A percentile compares a stretch with the other conserved stretches of the same genome.
Conservation (phyloP, 2,797 vertebrate genomes). For the Diplodus sargus region DNA sequence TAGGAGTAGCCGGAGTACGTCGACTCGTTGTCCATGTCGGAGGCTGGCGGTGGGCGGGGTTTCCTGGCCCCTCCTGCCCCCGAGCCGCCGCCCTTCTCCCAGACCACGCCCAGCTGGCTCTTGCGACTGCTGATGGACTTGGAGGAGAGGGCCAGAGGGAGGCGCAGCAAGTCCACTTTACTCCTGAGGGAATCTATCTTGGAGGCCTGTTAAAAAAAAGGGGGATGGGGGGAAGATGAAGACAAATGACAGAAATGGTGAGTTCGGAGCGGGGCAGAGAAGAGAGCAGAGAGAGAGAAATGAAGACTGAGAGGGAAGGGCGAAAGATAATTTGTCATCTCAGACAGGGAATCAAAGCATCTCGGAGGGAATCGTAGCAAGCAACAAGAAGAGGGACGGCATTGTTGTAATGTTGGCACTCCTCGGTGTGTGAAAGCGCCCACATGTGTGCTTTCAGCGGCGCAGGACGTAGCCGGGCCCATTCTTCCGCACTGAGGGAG, state of each 20-base stretch:
- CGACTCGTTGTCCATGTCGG: conserved; percentile 94
- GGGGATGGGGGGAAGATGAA: not conserved
- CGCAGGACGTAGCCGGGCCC: conserved; percentile 19
- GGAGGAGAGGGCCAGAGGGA: conserved; percentile 90
- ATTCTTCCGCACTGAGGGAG: conserved; percentile 47
- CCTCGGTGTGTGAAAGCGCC: conserved; percentile 26
- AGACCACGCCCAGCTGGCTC: conserved; percentile 88
- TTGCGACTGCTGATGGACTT: conserved; percentile 84
- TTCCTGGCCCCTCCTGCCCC: conserved; percentile 72
- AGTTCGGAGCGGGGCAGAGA: not conserved
- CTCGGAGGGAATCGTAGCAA: conserved; percentile 40
- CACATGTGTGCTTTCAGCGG: conserved; percentile 32
- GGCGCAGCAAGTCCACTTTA: conserved; percentile 94
- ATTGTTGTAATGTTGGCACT: conserved; percentile 61
- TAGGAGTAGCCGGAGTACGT: conserved; percentile 93
- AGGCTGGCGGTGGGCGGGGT: conserved; percentile 76
- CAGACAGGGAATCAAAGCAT: conserved; percentile 41
- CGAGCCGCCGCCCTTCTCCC: conserved; percentile 72
- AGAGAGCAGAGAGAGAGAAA: conserved; percentile 13
- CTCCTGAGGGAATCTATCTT: conserved; percentile 99
- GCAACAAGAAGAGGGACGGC: conserved; percentile 54
- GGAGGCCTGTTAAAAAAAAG: conserved; percentile 78
- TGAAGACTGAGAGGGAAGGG: conserved; percentile 14
- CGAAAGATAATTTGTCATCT: conserved; percentile 60
- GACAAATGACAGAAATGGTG: conserved; percentile 7